Percentiles rank a stretch among this genome's conserved stretches.
phyloP scores from a whole-genome alignment of 2,888 invertebrate species.

The Eudemis profundana region DNA sequence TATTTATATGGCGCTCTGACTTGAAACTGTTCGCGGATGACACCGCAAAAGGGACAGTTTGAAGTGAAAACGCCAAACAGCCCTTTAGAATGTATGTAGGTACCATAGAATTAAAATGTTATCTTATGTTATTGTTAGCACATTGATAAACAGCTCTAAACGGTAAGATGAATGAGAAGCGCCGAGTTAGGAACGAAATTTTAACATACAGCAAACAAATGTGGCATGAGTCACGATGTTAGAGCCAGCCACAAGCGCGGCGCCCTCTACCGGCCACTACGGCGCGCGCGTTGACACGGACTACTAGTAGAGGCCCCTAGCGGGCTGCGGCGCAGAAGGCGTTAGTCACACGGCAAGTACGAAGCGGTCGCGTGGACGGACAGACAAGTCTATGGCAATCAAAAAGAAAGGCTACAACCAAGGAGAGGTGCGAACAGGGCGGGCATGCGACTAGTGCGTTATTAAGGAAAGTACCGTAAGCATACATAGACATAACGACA shows the following conservation, averaged over 20 bases:
- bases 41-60: constrained; percentile 22
- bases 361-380: constrained; percentile 70
- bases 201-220: constrained; percentile 56
- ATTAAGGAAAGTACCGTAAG: constrained; percentile 77
- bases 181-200: constrained; percentile 49
- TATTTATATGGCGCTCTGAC: constrained; percentile 58
- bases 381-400: constrained; percentile 65
- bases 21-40: constrained; percentile 33
- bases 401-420: constrained; percentile 55
- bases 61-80: constrained; percentile 62
- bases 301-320: constrained; percentile 46
- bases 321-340: constrained; percentile 18
- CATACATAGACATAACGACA: constrained; percentile 84
- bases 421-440: constrained; percentile 56
- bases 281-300: constrained; percentile 14
- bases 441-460: constrained; percentile 77
- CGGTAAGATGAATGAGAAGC: constrained; percentile 66
- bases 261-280: constrained; percentile 31
- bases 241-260: constrained; percentile 53
- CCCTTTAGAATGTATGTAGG: constrained; percentile 45
- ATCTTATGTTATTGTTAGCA: constrained; percentile 57
- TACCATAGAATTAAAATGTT: constrained; percentile 44
- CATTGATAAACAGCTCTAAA: constrained; percentile 62
- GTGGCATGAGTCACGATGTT: constrained; percentile 55
- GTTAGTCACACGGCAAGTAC: constrained; percentile 47